A percentile compares a stretch with the other conserved stretches of the same genome.
Conservation (phyloP, 2,113 vertebrate species). For the Mus pahari region DNA sequence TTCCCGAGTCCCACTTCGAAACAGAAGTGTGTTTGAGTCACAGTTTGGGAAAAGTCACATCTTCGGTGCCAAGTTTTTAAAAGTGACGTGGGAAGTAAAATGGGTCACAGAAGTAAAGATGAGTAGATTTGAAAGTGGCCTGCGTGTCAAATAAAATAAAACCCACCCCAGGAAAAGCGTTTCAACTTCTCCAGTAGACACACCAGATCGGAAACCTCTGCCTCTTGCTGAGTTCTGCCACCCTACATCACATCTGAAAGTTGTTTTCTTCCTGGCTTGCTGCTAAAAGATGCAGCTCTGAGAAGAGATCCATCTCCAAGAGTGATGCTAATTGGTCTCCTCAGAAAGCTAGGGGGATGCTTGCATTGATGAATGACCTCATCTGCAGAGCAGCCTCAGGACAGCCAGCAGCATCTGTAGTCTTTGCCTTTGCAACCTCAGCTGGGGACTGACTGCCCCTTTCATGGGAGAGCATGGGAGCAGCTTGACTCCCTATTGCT, state of each 20-base stretch:
- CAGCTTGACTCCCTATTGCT: background rate
- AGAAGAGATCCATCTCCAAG: conserved; percentile 55
- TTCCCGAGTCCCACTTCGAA: conserved; percentile 63
- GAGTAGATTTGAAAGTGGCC: background rate
- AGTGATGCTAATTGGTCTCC: conserved; percentile 4
- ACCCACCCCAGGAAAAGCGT: background rate
- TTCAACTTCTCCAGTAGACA: background rate
- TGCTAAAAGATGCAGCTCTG: background rate
- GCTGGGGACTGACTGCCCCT: background rate
- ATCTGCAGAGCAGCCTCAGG: background rate
- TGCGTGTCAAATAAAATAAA: background rate
- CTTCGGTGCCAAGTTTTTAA: conserved; percentile 18
- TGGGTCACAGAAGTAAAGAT: background rate
- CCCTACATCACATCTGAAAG: background rate
- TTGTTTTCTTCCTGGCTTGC: background rate
- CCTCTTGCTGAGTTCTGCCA: background rate
- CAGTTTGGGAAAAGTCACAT: conserved; percentile 27
- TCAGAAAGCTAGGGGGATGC: background rate
- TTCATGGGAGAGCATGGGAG: background rate
- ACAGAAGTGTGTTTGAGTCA: background rate
- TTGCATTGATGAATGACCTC: background rate
- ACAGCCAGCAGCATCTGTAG: background rate
- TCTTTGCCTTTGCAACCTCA: background rate
- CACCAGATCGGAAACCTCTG: background rate
- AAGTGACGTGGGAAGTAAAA: background rate